phyloP scores from a whole-genome alignment of 2,797 vertebrate species.

The Sorex maritimensis region DNA sequence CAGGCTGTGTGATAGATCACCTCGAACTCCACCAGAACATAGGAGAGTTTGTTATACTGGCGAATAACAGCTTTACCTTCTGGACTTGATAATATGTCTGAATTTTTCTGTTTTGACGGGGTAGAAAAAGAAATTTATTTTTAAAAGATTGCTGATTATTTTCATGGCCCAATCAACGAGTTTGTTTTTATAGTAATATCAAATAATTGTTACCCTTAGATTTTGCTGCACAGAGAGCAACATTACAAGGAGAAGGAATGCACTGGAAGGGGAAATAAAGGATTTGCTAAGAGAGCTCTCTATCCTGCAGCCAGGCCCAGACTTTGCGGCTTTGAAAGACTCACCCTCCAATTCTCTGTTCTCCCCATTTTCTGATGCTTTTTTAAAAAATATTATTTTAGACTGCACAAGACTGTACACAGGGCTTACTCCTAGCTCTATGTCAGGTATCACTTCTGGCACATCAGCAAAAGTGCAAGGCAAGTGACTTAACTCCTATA shows the following conservation, averaged over 20 bases:
- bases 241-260: not conserved
- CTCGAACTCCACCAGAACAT: slow-evolving; percentile 92
- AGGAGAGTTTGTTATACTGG: slow-evolving; percentile 92
- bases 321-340: not conserved
- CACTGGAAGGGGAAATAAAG: not conserved
- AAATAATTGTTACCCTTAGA: slow-evolving; percentile 20
- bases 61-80: slow-evolving; percentile 92
- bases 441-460: not conserved
- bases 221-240: not conserved
- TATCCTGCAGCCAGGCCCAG: too few species aligned
- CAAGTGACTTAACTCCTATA: too few species aligned
- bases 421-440: too few species aligned
- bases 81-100: slow-evolving; percentile 90
- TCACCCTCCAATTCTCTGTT: not conserved
- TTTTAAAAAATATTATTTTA: too few species aligned
- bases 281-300: not conserved
- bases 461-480: too few species aligned
- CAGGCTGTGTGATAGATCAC: slow-evolving; percentile 90
- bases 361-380: too few species aligned
- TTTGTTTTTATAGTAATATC: slow-evolving; percentile 44
- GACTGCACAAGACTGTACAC: too few species aligned
- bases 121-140: slow-evolving; percentile 57
- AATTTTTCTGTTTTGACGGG: slow-evolving; percentile 89
- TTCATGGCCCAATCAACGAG: not conserved
- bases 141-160: slow-evolving; percentile 73